Base-by-base conservation (phyloP, 2,888 invertebrate genomes). In the Patella depressa region DNA sequence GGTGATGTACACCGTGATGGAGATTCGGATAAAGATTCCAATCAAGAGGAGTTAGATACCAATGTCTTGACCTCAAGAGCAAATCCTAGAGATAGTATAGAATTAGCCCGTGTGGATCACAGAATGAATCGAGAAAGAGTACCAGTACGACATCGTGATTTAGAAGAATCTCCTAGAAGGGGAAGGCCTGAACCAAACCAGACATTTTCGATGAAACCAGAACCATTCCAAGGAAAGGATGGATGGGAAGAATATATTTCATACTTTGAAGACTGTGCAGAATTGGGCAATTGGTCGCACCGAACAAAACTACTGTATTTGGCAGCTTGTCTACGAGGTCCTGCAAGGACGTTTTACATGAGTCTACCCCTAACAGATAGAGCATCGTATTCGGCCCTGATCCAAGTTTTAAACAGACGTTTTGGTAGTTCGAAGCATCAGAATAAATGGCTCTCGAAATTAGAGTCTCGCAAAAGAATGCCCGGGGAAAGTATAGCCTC, bases 401-500 rank as follows among this genome's bases (percentile, higher is more conserved):
- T 57, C 15, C 15, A 57, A 17, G 57, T n/a, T 17, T 57, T 57
- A 57, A n/a, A 57, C 5, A 57, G 57, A 5, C 57, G 57, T 57
- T 57, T 57, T n/a, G n/a, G 57, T 57, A 57, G 57, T 5, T 57
- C 57, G 17, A 57, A 45, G 34, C 34, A 45, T 45, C 34, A 45
- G 34, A 45, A 45, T 45, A 45, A 7, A 45, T 45, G 7, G 57
- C n/a, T 57, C 15, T 57, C 57, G 4, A 15, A n/a, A 57, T 57
- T 57, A n/a, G 57, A 57, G 57, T 57, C 57, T 0, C n/a, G 57
- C 57, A 57, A 57, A 57, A 15, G 57, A 17, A 57, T 17, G 15
- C 78, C 72, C 34, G 77, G 74, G 3, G 76, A 79, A 55, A 70
- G 72, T 53, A 76, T 82, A 17, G 72, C 77, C 3, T 65, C 75